Conservation (phyloP, 2,113 vertebrate species). For the Calyptomena viridis region DNA sequence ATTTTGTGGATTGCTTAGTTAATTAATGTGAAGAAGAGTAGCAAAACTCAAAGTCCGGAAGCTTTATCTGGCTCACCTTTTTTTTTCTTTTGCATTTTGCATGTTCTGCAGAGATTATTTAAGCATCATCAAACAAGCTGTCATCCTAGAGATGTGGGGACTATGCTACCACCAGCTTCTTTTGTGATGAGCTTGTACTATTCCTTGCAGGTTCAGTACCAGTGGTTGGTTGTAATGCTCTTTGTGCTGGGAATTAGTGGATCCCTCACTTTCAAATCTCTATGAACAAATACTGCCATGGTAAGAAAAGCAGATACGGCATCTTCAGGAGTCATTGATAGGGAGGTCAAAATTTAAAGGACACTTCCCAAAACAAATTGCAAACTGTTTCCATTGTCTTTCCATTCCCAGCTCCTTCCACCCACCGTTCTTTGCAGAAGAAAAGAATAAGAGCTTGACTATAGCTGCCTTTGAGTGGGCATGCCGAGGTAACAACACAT, state of each 20-base stretch:
- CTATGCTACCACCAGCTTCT: not conserved
- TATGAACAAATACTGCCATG: constrained; percentile 63
- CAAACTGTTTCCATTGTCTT: not conserved
- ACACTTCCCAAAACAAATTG: not conserved
- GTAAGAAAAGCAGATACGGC: constrained; percentile 45
- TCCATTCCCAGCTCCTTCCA: not conserved
- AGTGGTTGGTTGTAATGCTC: not conserved
- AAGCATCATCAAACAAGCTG: not conserved
- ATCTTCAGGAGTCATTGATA: not conserved
- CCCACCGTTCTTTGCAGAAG: not conserved
- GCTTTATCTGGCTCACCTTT: not conserved
- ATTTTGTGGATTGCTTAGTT: not conserved
- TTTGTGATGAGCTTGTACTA: not conserved
- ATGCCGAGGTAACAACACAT: not conserved
- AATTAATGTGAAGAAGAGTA: not conserved
- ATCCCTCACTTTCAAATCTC: constrained; percentile 72
- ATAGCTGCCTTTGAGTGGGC: not conserved
- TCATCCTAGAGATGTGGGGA: not conserved
- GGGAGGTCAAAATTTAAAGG: not conserved
- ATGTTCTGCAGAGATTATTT: not conserved
- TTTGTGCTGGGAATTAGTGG: constrained; percentile 67
- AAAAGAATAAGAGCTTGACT: not conserved
- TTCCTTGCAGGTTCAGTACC: not conserved
- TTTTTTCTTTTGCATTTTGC: not conserved
- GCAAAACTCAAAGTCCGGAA: not conserved